These are phyloP conservation scores for Sturmia bella DNA, from an alignment of 2,888 invertebrate genomes.

Conservation along the genomic window DNA sequence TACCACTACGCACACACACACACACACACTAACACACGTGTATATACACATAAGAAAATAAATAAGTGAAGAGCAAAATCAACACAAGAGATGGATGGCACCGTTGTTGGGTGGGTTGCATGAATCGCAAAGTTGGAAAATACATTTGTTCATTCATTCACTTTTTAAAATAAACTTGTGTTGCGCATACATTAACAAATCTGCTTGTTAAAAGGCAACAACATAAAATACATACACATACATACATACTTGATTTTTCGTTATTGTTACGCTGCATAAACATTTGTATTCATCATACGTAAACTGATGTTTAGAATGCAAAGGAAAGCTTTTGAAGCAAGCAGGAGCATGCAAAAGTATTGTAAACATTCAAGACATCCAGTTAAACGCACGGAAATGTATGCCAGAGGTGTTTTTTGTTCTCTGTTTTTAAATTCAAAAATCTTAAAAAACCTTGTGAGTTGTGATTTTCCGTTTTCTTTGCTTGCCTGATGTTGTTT, in stretches of 20 bases:
- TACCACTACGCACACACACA: constrained; percentile 70
- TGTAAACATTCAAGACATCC: constrained; percentile 33
- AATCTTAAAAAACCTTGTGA: constrained; percentile 24
- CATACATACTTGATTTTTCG: neutral
- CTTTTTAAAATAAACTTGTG: no score
- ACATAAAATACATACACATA: neutral
- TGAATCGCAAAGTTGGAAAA: no score
- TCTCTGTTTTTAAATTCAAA: neutral
- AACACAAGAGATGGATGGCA: no score
- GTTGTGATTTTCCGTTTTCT: neutral
- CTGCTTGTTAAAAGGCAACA: neutral
- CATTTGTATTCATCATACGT: constrained; percentile 28
- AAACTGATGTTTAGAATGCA: neutral
- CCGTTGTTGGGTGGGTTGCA: no score
- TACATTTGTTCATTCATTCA: no score
- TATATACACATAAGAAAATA: neutral
- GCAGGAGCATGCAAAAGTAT: constrained; percentile 37
- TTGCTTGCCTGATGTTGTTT: constrained; percentile 1
- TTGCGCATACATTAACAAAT: neutral
- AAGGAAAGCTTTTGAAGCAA: constrained; percentile 8
- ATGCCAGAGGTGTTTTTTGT: constrained; percentile 45
- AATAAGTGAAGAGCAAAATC: constrained; percentile 4
- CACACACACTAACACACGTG: neutral
- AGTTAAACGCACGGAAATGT: constrained; percentile 11
- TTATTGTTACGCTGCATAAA: neutral